These are phyloP conservation scores for Hypomecis punctinalis DNA, from an alignment of 2,888 invertebrate genomes.

Conservation along the genomic window DNA sequence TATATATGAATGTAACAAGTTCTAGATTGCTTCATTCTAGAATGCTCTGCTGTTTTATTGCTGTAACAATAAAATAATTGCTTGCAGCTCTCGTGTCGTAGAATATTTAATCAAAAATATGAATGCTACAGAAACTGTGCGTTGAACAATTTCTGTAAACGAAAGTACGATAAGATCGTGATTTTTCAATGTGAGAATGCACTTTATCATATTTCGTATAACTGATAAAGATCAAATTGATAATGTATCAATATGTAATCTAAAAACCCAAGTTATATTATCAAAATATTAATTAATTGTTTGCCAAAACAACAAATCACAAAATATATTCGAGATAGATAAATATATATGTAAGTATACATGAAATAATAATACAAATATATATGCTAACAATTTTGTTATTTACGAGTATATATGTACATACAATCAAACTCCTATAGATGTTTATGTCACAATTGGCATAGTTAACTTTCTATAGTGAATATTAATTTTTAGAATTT, in stretches of 20 bases:
- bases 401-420: no score
- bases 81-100: conserved; percentile 8
- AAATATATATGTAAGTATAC: background rate
- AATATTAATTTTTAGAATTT: conserved; percentile 8
- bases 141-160: conserved; percentile 17
- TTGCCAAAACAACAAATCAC: background rate
- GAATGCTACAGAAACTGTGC: conserved; percentile 5
- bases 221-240: conserved; percentile 9
- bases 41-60: background rate
- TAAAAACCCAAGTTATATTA: background rate
- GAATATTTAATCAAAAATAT: conserved; percentile 6
- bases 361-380: no score
- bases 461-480: background rate
- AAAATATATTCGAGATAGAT: background rate
- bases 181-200: conserved; percentile 8
- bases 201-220: conserved; percentile 3
- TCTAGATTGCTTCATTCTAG: background rate
- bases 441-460: background rate
- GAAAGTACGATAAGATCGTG: conserved; percentile 11
- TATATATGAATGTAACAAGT: conserved; percentile 2
- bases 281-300: background rate
- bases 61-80: conserved; percentile 13
- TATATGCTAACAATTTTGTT: background rate
- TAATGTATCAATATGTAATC: background rate
- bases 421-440: background rate